Evolutionary conservation across 37 sponge, comb jelly and placozoan genomes (phyloP).

Genomic region (Geodia barretti): DNA sequence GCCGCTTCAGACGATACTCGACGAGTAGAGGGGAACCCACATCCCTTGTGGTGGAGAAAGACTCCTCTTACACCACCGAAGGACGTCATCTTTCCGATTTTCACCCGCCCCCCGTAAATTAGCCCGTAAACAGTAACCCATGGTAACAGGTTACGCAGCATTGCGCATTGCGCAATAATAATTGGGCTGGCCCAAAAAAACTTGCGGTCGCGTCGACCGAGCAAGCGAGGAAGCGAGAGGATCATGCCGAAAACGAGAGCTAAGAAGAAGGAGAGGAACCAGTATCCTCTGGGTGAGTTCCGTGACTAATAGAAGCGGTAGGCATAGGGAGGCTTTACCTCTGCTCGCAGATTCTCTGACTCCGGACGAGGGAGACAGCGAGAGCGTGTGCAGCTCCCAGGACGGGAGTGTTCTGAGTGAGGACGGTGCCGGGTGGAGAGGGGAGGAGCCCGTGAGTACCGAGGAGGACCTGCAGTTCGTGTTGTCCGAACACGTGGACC

Average conservation of each 20-base stretch:
- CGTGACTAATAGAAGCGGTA: not conserved
- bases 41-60: not conserved
- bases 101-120: too few species aligned
- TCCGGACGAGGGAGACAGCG: slow-evolving; percentile 61
- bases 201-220: not conserved
- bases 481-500: slow-evolving; percentile 57
- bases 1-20: not conserved
- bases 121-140: too few species aligned
- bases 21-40: not conserved
- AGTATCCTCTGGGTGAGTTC: slow-evolving; percentile 2
- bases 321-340: not conserved
- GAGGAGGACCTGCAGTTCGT: slow-evolving; percentile 52
- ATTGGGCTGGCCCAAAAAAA: too few species aligned
- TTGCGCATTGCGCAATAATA: not conserved
- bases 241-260: slow-evolving; percentile 11
- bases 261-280: not conserved
- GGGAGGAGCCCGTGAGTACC: slow-evolving; percentile 18
- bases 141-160: too few species aligned
- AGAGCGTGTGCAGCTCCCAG: slow-evolving; percentile 69
- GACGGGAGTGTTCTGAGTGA: slow-evolving; percentile 57
- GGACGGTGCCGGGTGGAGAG: slow-evolving; percentile 29
- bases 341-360: slow-evolving; percentile 15
- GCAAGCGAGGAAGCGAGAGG: not conserved
- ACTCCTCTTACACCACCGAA: too few species aligned
- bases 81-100: not conserved